Base-by-base conservation (phyloP, 2,797 vertebrate genomes). In the Myotis myotis region DNA sequence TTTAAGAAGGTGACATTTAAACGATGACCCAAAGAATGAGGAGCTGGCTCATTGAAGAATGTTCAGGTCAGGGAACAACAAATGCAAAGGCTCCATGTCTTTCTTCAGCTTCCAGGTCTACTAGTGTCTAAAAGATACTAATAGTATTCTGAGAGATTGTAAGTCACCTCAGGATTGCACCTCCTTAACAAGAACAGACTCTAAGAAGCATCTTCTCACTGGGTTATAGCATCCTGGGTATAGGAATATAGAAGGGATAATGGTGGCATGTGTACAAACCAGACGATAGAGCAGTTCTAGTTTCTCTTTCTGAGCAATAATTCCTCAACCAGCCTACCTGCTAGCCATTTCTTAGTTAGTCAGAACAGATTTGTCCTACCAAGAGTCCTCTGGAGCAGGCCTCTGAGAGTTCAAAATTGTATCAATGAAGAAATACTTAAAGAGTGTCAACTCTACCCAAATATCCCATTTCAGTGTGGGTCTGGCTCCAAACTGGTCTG, bases 1-100 rank as follows among this genome's bases (percentile, higher is more conserved):
- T n/a, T 96, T 66, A 55, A 70, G 74, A 95, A 88, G n/a, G 7
- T 87, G 62, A 33, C 51, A 72, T 81, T 85, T 91, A 66, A 76
- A 72, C 60, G 68, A 81, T 87, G 64, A 62, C 28, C 72, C 68
- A 36, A 84, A 62, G 72, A 70, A 87, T 68, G 30, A 94, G 84
- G 88, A 78, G 44, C 30, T 92, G 23, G 13, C 41, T 49, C 25
- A n/a, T 23, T 8, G 36, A 87, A 70, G 41, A 92, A 28, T 44
- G 16, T n/a, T 55, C 17, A 62, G 44, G 33, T 41, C 51, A 82
- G 51, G 74, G 30, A 70, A 49, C 25, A 75, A 62, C 33, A 53
- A 71, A 74, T 16, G 47, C 10, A 68, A 68, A 94, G 44, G 19
- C 4, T 96, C 47, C 38, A 41, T 75, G 33, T 79, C 47, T 89